phyloP scores from a whole-genome alignment of 2,888 invertebrate species.

The Pammene fasciana region DNA sequence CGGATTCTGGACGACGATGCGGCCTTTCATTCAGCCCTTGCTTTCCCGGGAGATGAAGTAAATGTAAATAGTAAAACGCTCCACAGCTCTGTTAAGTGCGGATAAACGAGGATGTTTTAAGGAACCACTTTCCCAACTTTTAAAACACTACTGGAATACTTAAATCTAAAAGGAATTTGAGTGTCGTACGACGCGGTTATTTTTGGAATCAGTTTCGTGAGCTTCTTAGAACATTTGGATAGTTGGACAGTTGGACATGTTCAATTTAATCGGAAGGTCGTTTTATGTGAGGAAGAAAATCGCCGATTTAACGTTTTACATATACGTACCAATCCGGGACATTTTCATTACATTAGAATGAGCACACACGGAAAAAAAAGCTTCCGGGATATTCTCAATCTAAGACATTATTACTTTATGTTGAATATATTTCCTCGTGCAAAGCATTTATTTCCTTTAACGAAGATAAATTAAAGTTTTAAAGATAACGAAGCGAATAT shows the following conservation, averaged over 20 bases:
- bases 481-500: too few species aligned
- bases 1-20: slow-evolving; percentile 65
- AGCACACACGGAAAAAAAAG: too few species aligned
- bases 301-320: too few species aligned
- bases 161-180: slow-evolving; percentile 32
- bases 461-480: too few species aligned
- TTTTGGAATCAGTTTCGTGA: slow-evolving; percentile 32
- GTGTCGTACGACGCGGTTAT: slow-evolving; percentile 37
- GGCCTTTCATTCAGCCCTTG: slow-evolving; percentile 44
- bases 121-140: slow-evolving; percentile 18
- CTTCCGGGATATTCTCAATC: too few species aligned
- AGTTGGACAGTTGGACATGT: slow-evolving; percentile 26
- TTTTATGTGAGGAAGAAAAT: too few species aligned
- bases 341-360: too few species aligned
- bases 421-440: too few species aligned
- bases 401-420: too few species aligned
- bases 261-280: slow-evolving; percentile 9
- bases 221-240: slow-evolving; percentile 17
- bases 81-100: slow-evolving; percentile 33
- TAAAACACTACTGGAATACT: not conserved
- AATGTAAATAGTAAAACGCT: slow-evolving; percentile 59
- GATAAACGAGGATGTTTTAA: slow-evolving; percentile 31
- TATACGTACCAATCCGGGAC: too few species aligned
- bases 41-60: slow-evolving; percentile 52
- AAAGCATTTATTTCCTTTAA: too few species aligned